Conservation (phyloP, 2,113 vertebrate species). For the Sceloporus undulatus region DNA sequence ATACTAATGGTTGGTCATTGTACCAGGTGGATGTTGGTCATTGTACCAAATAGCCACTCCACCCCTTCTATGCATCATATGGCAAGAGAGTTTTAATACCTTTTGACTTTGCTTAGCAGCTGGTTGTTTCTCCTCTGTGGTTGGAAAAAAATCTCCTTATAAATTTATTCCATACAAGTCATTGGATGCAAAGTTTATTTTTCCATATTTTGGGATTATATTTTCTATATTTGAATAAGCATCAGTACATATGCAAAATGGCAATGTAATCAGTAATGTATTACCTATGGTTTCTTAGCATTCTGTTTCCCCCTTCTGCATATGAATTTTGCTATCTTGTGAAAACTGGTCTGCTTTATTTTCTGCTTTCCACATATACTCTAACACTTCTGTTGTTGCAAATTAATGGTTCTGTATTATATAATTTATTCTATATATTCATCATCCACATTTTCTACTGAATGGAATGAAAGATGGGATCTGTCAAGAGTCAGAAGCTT, state of each 20-base stretch:
- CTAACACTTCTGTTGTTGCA: neutral
- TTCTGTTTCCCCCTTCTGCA: too few relatives aligned
- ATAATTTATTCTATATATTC: neutral
- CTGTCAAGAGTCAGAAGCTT: neutral
- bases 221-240: neutral
- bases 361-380: neutral
- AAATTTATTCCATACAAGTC: neutral
- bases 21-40: too few relatives aligned
- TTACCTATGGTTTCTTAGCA: neutral
- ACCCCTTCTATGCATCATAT: neutral
- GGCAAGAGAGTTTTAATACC: too few relatives aligned
- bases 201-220: neutral
- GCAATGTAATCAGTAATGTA: neutral
- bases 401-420: neutral
- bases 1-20: too few relatives aligned
- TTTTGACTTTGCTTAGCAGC: too few relatives aligned
- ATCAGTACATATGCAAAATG: neutral
- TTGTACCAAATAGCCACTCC: too few relatives aligned
- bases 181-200: neutral
- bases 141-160: too few relatives aligned
- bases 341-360: neutral
- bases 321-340: neutral
- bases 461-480: neutral
- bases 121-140: too few relatives aligned
- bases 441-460: neutral